A percentile compares a stretch with the other conserved stretches of the same genome.
These are phyloP conservation scores for Priocnemis perturbator DNA, from an alignment of 2,888 invertebrate species.

Conservation along the genomic window DNA sequence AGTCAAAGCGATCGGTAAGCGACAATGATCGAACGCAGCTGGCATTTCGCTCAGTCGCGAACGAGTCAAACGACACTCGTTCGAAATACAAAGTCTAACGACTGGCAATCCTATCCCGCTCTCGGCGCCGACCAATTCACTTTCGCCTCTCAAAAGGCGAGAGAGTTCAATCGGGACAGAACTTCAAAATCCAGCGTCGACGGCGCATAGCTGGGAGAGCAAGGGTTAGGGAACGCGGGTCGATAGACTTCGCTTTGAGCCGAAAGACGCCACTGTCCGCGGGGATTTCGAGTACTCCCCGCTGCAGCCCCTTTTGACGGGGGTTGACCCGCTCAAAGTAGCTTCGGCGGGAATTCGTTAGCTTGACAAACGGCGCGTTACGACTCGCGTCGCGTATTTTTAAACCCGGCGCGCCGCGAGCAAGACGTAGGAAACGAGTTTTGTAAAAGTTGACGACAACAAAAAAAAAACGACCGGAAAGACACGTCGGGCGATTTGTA, in stretches of 20 bases:
- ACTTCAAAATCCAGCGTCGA: conserved; percentile 8
- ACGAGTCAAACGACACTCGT: no score
- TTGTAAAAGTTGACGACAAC: no score
- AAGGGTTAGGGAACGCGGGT: background rate
- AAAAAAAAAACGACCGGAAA: background rate
- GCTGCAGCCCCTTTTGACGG: conserved; percentile 22
- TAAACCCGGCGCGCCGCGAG: background rate
- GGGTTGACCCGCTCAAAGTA: conserved; percentile 26
- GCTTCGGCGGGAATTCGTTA: conserved; percentile 13
- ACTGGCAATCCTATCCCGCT: no score
- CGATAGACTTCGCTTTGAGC: conserved; percentile 2
- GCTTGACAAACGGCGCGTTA: background rate
- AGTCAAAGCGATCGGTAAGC: no score
- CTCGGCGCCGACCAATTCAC: no score
- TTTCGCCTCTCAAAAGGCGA: no score
- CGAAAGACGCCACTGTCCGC: background rate
- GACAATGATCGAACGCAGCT: no score
- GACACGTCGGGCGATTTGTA: no score
- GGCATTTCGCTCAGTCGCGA: no score
- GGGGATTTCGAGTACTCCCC: conserved; percentile 11
- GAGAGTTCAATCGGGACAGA: no score
- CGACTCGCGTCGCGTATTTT: background rate
- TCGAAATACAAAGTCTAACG: no score
- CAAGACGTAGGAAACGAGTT: background rate
- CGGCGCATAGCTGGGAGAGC: background rate